Evolutionary conservation across 2,797 vertebrate species (phyloP), one percentile per base, ranked within the genome.

Genomic region (Spondyliosoma cantharus): DNA sequence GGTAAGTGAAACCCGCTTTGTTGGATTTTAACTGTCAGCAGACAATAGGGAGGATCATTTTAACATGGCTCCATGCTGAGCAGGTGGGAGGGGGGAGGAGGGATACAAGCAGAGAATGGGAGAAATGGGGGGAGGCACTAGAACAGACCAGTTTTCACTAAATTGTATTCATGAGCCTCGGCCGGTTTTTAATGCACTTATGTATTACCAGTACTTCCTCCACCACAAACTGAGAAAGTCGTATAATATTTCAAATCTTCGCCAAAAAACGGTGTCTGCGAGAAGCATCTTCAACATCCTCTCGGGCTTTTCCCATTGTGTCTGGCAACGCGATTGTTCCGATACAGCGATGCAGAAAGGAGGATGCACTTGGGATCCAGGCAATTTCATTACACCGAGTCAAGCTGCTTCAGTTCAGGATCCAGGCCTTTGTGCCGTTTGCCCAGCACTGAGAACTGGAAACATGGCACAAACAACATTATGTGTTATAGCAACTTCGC

Each of bases 1-100:
- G 61, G 90, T 89, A 89, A 92, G 87, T 92, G 93, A 94, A 91
- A 92, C 90, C 81, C 48, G 84, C 73, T 92, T 91, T 90, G 84
- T 61, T 75, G 81, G 87, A 82, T 90, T 91, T 84, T 63, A 77
- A 83, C 62, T 14, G 7, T 65, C 67, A 48, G 62, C 54, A 83
- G 74, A 92, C 88, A 89, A 87, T 81, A 74, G 86, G 77, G 14
- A 74, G 75, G 81, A 87, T 85, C 54, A 24, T 68, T 89, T 83
- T 76, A 86, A 81, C 71, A 70, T 53, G 66, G 37, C 48, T 60
- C 49, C 81, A 83, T 64, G 85, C 81, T 80, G 81, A 62, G 85
- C 50, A 20, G 75, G 66, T 48, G 75, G 42, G 63, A 0, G 74
- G 52, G 7, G 19, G 71, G 42, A 0, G 22, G 5, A 6, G 25